Base-by-base conservation (phyloP, 2,888 invertebrate genomes). In the Sicus ferrugineus region DNA sequence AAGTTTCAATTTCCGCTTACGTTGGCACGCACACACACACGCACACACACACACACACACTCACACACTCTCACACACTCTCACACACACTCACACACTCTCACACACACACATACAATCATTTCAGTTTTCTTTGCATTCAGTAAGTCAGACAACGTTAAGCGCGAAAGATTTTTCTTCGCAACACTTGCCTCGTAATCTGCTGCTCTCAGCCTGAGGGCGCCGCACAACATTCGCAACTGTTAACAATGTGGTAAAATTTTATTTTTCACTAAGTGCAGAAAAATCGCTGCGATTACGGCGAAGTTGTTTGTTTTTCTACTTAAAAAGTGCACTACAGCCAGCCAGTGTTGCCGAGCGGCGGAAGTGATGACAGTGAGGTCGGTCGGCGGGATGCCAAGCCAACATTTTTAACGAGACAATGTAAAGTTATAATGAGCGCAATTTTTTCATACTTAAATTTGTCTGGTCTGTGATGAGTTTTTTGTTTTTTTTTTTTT, bases 1-100 rank as follows among this genome's bases (percentile, higher is more conserved):
- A 23, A 64, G 50, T 64, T 64, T 64, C 64, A 64, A 64, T 64
- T 64, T 64, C 64, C 64, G 64, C 64, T 64, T 50, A 52, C 23
- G 64, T 19, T 52, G 64, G 26, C 64, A 52, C 52, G 50, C 21
- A 48, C 34, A 0, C 50, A 31, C 50, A 42, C 21, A 21, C 9
- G 34, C 9, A 11, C 61, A 61, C 19, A 59, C 21, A 50, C 4
- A 21, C 21, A 50, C 21, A 50, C 23, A 50, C 21, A n/a, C 26
- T 26, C 26, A 54, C 14, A 54, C 3, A 46, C n/a, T n/a, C n/a
- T 3, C n/a, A 46, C 19, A 34, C 38, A 34, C 5, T 9, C 6
- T 9, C n/a, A 3, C n/a, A 9, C 3, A 46, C 46, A 46, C n/a
- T 9, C 38, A 38, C 38, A 38, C 14, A 38, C 38, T 9, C 38